phyloP scores from a whole-genome alignment of 1,140 invertebrate species.

The Caenorhabditis latens region DNA sequence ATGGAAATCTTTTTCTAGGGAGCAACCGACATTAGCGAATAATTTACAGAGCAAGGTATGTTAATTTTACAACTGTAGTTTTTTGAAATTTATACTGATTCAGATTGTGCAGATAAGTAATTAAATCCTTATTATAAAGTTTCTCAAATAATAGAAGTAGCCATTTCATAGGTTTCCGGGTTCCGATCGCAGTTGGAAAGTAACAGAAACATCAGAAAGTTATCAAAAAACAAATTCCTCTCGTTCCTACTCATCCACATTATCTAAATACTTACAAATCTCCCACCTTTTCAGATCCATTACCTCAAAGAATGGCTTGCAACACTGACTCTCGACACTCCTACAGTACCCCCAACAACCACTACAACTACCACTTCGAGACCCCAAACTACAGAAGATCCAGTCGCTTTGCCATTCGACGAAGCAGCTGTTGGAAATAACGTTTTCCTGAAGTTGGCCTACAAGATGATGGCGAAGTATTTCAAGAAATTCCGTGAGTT shows the following conservation, averaged over 20 bases:
- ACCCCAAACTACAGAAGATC: conserved; percentile 16
- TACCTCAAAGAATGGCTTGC: conserved; percentile 38
- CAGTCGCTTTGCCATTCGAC: neutral
- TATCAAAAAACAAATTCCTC: too few relatives aligned
- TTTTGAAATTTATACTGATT: too few relatives aligned
- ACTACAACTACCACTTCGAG: neutral
- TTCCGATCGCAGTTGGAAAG: too few relatives aligned
- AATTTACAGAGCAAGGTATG: conserved; percentile 33
- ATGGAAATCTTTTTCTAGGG: conserved; percentile 17
- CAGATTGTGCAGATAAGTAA: too few relatives aligned
- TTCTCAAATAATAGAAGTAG: too few relatives aligned
- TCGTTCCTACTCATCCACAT: too few relatives aligned
- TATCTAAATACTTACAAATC: too few relatives aligned
- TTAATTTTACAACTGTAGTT: too few relatives aligned
- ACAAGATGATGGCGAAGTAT: conserved; percentile 44
- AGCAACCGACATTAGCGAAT: neutral
- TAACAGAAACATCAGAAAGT: too few relatives aligned
- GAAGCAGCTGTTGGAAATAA: conserved; percentile 19
- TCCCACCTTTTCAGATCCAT: neutral
- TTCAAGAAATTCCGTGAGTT: conserved; percentile 42
- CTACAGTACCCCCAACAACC: conserved; percentile 2
- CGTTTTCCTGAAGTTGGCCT: conserved; percentile 17
- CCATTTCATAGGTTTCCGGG: too few relatives aligned
- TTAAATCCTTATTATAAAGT: too few relatives aligned
- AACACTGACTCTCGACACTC: neutral